Evolutionary conservation across 2,888 invertebrate genomes (phyloP), one percentile per base, ranked within the genome.

Genomic region (Glyphotaelius pellucidus): DNA sequence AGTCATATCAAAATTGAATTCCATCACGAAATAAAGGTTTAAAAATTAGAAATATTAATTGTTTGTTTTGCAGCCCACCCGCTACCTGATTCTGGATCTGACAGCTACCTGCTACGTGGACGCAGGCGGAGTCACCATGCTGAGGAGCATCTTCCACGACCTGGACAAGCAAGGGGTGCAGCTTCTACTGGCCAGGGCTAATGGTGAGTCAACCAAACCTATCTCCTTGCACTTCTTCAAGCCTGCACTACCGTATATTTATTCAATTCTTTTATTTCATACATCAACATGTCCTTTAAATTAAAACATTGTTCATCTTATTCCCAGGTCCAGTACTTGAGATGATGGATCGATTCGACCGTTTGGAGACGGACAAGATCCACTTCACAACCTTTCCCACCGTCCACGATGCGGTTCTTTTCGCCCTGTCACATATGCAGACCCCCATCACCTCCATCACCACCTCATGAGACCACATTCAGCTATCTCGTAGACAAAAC

Each of bases 71-170:
- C 80, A 92, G 92, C 91, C 30, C 96, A 95, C 97, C 32, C 96
- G 96, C 91, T 97, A 97, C 94, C 95, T 97, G 80, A 96, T 98
- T 92, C 94, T 98, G 80, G 98, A 98, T 94, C 97, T 98, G 93
- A 97, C 97, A 0, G 97, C 97, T 1, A 95, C 98, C 42, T 97
- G 97, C 47, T 97, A 97, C 94, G 96, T 98, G 92, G 98, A 98
- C 95, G 97, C 97, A 1, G 96, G 97, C 0, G 98, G 98, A 0
- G 96, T 97, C 14, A 96, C 96, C 93, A 96, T 96, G 80, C 94
- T 98, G 83, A 95, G 96, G 87, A 95, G 95, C 3, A 95, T 97
- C 7, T 96, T 97, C 92, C 95, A 95, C 30, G 97, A 97, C 93
- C 96, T 97, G 91, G 94, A 95, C 7, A 94, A 96, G 91, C 95